Evolutionary conservation across 2,888 invertebrate genomes (phyloP), one percentile per base, ranked within the genome.

Genomic region (Pharmacophagus antenor): DNA sequence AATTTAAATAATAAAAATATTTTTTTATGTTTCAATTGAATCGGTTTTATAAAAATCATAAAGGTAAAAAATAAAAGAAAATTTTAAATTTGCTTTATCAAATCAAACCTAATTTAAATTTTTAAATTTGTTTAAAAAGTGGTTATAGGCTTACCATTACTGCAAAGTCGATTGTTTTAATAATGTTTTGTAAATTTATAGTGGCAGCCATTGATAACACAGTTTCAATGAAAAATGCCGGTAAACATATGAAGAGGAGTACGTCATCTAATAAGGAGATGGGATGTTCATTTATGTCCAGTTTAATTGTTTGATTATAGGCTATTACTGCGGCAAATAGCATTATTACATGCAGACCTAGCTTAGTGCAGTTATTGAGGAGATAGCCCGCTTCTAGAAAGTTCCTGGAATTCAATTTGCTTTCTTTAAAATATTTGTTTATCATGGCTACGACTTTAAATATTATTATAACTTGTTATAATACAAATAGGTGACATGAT

Each of bases 211-310:
- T 88, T 63, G 93, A 94, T 62, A 95, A 92, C 46, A 94, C 92
- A 0, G 94, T 93, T 71, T 94, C 94, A 67, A 95, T 83, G 72
- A 95, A 94, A 82, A 94, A 95, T 17, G 94, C 94, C 0, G 95
- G 95, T 20, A 95, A 83, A 62, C 95, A 94, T 55, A 95, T 92
- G 71, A 94, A 94, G 0, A 95, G 87, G 0, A 95, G 82, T 1
- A 95, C 91, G 69, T 95, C 95, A 67, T 95, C 95, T 25, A 95
- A 86, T 12, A 93, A 78, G 0, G 94, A 93, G 46, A 94, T 91
- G 2, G 93, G 92, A 62, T 93, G 92, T 60, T 88, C 91, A 70
- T 94, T 94, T 59, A 94, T 87, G 70, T 95, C 94, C 62, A 95
- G 77, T 69, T 92, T 92, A 2, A 92, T 89, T 25, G 94, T 92